Conservation (phyloP, 2,888 invertebrate genomes). For the Latrodectus elegans region DNA sequence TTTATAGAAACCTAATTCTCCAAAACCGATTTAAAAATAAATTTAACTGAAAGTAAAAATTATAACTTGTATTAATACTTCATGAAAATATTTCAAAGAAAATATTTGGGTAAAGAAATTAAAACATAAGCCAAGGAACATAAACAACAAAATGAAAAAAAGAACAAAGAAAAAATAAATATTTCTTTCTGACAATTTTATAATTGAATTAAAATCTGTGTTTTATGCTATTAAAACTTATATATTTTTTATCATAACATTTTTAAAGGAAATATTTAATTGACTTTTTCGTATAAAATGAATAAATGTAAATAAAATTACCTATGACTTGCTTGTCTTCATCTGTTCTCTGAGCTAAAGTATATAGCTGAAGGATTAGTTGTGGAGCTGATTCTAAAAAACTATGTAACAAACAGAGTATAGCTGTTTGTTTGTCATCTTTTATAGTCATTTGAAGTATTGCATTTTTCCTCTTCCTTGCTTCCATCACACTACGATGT, state of each 20-base stretch:
- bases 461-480: conserved; percentile 65
- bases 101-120: no score
- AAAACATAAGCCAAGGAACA: no score
- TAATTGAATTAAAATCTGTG: no score
- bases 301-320: not conserved
- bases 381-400: conserved; percentile 74
- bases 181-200: no score
- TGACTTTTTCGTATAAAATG: not conserved
- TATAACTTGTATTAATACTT: no score
- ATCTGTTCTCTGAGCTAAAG: conserved; percentile 71
- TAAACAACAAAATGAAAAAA: no score
- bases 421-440: conserved; percentile 73
- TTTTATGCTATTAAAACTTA: not conserved
- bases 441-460: conserved; percentile 73
- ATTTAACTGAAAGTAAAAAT: no score
- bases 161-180: no score
- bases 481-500: conserved; percentile 54
- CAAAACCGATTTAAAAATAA: no score
- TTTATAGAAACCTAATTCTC: no score
- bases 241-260: not conserved
- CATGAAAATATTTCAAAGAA: no score
- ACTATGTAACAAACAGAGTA: conserved; percentile 73
- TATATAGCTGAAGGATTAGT: conserved; percentile 73
- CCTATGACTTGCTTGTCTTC: conserved; percentile 53
- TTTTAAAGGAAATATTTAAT: not conserved